Conservation (phyloP, 2,113 vertebrate genomes). For the Merops nubicus region DNA sequence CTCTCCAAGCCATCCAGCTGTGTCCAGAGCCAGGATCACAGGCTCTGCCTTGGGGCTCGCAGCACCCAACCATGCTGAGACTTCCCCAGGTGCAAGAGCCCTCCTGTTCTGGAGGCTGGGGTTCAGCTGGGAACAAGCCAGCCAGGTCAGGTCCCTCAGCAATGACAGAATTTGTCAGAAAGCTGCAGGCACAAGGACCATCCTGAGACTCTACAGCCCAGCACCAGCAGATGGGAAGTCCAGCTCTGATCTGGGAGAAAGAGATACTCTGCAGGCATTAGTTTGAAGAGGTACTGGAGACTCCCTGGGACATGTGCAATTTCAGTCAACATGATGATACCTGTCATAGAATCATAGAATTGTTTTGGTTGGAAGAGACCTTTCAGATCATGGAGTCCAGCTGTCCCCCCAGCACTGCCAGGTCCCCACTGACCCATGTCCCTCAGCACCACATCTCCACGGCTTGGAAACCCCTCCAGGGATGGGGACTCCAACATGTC, state of each 20-base stretch:
- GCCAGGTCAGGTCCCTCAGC: background rate
- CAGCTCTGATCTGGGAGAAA: background rate
- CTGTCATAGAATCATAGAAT: too few species aligned
- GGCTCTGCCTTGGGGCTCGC: background rate
- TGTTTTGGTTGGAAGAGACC: too few species aligned
- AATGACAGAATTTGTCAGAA: background rate
- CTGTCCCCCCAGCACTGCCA: too few species aligned
- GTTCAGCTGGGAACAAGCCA: background rate
- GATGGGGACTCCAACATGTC: too few species aligned
- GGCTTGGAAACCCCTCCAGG: too few species aligned
- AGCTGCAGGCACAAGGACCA: background rate
- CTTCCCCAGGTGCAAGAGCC: background rate
- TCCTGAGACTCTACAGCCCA: background rate
- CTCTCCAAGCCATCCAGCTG: background rate
- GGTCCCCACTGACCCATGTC: too few species aligned
- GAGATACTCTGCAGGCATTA: background rate
- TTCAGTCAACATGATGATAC: background rate
- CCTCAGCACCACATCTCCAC: too few species aligned
- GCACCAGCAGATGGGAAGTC: background rate
- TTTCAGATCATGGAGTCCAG: too few species aligned
- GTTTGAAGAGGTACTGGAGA: background rate
- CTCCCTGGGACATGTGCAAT: background rate
- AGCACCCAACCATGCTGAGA: background rate
- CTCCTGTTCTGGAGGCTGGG: background rate
- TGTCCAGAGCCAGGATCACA: background rate